Evolutionary conservation across 2,113 vertebrate genomes (phyloP).

Genomic region (Tetrao urogallus): DNA sequence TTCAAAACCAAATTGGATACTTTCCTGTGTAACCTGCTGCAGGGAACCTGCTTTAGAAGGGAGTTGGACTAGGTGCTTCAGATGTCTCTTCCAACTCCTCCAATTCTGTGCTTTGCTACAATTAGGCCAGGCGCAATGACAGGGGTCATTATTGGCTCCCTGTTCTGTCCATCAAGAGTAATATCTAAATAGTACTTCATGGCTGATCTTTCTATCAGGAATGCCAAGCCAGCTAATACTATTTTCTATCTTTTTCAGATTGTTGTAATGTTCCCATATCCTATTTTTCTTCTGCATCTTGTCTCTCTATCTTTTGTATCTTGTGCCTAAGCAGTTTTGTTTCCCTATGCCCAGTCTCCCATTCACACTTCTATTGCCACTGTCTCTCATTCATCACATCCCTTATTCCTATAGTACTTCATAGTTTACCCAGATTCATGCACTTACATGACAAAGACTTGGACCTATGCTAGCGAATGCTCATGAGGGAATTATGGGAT

Average conservation of each 20-base stretch:
- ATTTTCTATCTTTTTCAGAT: background rate
- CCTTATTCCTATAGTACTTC: background rate
- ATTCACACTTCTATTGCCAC: background rate
- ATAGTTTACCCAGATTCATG: background rate
- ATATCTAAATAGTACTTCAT: fast-evolving
- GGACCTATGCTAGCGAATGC: background rate
- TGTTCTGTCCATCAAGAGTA: background rate
- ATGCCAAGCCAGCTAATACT: background rate
- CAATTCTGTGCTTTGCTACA: background rate
- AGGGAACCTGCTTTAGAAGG: no score
- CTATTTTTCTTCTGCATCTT: background rate
- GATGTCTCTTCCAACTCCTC: no score
- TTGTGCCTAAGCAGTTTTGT: background rate
- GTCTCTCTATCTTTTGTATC: background rate
- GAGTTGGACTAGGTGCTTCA: no score
- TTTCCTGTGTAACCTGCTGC: no score
- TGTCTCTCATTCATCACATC: background rate
- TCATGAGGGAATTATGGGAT: background rate
- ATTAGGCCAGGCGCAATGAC: background rate
- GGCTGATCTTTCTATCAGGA: background rate
- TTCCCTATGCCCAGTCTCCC: background rate
- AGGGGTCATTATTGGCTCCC: fast-evolving
- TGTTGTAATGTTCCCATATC: background rate
- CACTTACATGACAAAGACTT: background rate
- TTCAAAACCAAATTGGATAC: no score